Base-by-base conservation (phyloP, 2,888 invertebrate species). In the Drosophila vallismaia region DNA sequence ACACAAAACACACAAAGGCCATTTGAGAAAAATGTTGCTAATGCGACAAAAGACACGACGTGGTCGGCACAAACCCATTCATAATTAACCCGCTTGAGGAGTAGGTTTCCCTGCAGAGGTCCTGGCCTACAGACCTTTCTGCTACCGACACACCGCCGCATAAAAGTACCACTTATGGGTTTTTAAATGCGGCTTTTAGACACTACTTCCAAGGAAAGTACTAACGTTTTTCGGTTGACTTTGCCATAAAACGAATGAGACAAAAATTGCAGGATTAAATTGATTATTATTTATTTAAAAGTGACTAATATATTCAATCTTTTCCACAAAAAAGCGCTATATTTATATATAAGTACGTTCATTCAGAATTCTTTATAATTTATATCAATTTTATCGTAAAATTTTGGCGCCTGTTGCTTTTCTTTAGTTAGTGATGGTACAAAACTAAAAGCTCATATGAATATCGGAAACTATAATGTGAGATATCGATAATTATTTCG, bases 141-240 rank as follows among this genome's bases (percentile, higher is more conserved):
- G 63, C 45, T 8, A 42, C 19, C 8, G 48, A 46, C 33, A 58
- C 53, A 38, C 50, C 70, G 62, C 74, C 78, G 60, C 82, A 78
- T 76, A 71, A 78, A 74, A 80, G 75, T 71, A 53, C 67, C 54
- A 55, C 74, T 79, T 72, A 81, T 79, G 70, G 56, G 57, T 52
- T 81, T 81, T 85, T 86, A 79, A 86, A 84, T 86, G 83, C 85
- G 76, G 68, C 76, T 84, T 81, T 86, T 74, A 70, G 56, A 44
- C 62, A 63, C 68, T 68, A 56, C 14, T 33, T 12, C n/a, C 5
- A 26, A 33, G 44, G 24, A 38, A 40, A 53, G 64, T 54, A 59
- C 50, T 40, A 4, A 5, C 45, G n/a, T 55, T 56, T 54, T 3
- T 10, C n/a, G 48, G 38, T 28, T 26, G n/a, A 14, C 10, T 66